Base-by-base conservation (phyloP, 1,140 invertebrate species). In the Trichonephila inaurata region DNA sequence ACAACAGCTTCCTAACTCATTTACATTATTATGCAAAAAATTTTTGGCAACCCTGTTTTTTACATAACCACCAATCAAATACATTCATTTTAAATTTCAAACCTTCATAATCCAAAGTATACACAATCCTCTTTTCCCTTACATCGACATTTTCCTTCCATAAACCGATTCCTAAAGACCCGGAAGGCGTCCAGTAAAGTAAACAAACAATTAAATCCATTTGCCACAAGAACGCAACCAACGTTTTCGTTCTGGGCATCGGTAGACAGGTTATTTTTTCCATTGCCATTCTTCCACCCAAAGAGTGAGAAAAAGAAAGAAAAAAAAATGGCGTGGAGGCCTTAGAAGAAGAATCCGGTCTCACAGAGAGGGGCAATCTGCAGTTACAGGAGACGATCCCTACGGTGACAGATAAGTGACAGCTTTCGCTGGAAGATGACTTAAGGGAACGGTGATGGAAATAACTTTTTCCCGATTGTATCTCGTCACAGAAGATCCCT, bases 391-490 rank as follows among this genome's bases (percentile, higher is more conserved):
- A 61, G 72, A 69, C 89, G 60, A 87, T 89, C 88, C 62, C 88
- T 18, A 28, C 51, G 83, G 91, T 92, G 91, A 92, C 91, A 92
- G 91, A 92, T 92, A 92, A 87, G 91, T 92, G 91, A 92, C 91
- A 92, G 91, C 82, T 77, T 86, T 87, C 83, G 33, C 12, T 21
- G 83, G 91, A 77, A 91, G 90, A 91, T 85, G 90, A 90, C 89
- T 90, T 90, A 77, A 40, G 69, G 66, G 89, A 92, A 33, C 44
- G 64, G 62, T 60, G 91, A 92, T 92, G 66, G 91, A 92, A 92
- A 92, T 92, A 92, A 92, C 91, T 92, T 28, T 81, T 82, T 60
- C 24, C 2, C 61, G 91, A 92, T 92, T 92, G 91, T 92, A 92
- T 92, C 91, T 40, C 90, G 51, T 33, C 24, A 61, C n/a, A 24